Evolutionary conservation across 2,888 invertebrate species (phyloP).

Genomic region (Drosophila demipolita): DNA sequence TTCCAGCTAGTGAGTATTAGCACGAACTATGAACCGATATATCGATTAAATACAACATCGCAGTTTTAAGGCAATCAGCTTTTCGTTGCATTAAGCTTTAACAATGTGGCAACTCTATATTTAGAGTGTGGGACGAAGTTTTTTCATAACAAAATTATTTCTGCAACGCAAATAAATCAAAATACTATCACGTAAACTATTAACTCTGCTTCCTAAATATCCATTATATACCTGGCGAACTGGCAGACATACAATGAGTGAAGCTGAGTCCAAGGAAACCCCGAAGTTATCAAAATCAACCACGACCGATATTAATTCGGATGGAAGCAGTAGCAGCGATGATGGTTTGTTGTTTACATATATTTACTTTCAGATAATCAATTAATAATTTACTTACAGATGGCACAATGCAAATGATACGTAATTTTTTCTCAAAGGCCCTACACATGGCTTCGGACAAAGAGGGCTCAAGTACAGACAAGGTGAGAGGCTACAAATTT

Average conservation of each 20-base stretch:
- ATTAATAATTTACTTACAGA: slow-evolving; percentile 45
- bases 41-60: neutral
- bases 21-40: neutral
- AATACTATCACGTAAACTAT: slow-evolving; percentile 9
- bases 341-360: slow-evolving; percentile 27
- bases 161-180: slow-evolving; percentile 14
- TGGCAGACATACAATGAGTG: slow-evolving; percentile 31
- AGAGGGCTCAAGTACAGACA: slow-evolving; percentile 45
- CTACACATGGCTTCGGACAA: slow-evolving; percentile 86
- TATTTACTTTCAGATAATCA: slow-evolving; percentile 8
- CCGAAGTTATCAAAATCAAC: slow-evolving; percentile 8
- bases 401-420: slow-evolving; percentile 88
- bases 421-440: slow-evolving; percentile 88
- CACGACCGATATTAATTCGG: slow-evolving; percentile 31
- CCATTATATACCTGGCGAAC: neutral
- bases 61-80: slow-evolving; percentile 26
- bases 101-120: slow-evolving; percentile 36
- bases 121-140: slow-evolving; percentile 1
- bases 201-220: neutral
- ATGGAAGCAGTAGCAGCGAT: slow-evolving; percentile 23
- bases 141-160: slow-evolving; percentile 32
- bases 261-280: slow-evolving; percentile 1
- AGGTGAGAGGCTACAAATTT: slow-evolving; percentile 41
- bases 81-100: neutral
- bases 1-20: neutral